A percentile compares a stretch with the other conserved stretches of the same genome.
phyloP scores from a whole-genome alignment of 2,888 invertebrate genomes.

The Leptinotarsa peninsularis region DNA sequence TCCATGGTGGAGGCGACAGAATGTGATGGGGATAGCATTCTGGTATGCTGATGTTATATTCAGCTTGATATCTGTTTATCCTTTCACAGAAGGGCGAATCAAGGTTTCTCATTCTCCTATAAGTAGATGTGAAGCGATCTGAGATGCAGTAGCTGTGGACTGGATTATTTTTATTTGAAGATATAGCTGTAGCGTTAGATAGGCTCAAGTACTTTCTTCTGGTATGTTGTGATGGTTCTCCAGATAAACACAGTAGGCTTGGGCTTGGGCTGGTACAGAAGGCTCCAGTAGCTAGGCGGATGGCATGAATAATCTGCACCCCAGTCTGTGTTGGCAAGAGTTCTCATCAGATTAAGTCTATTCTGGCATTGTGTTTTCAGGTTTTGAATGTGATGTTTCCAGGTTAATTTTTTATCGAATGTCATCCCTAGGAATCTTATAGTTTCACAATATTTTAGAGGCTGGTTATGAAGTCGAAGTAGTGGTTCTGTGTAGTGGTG shows the following conservation, averaged over 20 bases:
- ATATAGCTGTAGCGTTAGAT: slow-evolving; percentile 20
- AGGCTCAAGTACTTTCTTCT: slow-evolving; percentile 9
- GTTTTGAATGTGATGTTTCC: slow-evolving; percentile 16
- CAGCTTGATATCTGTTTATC: slow-evolving; percentile 9
- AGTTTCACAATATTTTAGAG: slow-evolving; percentile 3
- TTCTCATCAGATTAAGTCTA: slow-evolving; percentile 22
- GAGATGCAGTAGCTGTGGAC: slow-evolving; percentile 17
- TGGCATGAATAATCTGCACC: slow-evolving; percentile 16
- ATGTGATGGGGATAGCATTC: slow-evolving; percentile 1
- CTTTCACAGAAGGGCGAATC: too few relatives aligned
- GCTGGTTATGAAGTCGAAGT: slow-evolving; percentile 1
- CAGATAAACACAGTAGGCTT: slow-evolving; percentile 13
- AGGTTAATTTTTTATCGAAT: slow-evolving; percentile 23
- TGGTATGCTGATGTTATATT: slow-evolving; percentile 5
- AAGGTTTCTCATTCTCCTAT: slow-evolving; percentile 3
- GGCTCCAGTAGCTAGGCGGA: slow-evolving; percentile 17
- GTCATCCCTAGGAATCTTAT: slow-evolving; percentile 23
- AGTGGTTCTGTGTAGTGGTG: slow-evolving; percentile 2
- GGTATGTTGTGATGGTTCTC: slow-evolving; percentile 3
- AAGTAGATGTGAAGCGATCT: slow-evolving; percentile 11
- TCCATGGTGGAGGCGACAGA: not conserved
- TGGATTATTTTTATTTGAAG: slow-evolving; percentile 21
- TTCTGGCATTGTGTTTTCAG: slow-evolving; percentile 8
- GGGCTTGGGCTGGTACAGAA: slow-evolving; percentile 8
- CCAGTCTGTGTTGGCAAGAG: slow-evolving; percentile 18